phyloP scores from a whole-genome alignment of 1,140 invertebrate genomes.

The Atta colombica region DNA sequence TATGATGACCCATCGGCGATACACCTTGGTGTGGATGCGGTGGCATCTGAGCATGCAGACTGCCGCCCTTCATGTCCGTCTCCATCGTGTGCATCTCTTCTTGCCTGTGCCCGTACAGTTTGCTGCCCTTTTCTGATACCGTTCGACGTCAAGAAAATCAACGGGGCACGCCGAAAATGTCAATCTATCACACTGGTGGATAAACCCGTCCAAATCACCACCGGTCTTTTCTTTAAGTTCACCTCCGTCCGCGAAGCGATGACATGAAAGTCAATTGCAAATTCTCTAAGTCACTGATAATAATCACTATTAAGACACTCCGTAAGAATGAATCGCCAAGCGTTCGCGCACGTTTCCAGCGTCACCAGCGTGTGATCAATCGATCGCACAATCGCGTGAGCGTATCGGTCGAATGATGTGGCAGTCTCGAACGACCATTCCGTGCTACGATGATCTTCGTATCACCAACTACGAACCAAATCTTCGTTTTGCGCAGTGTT shows the following conservation, averaged over 20 bases:
- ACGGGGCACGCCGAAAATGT: slow-evolving; percentile 43
- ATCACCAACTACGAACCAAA: neutral
- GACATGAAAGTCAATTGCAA: neutral
- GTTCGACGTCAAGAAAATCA: slow-evolving; percentile 65
- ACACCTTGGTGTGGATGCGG: slow-evolving; percentile 89
- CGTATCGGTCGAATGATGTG: slow-evolving; percentile 3
- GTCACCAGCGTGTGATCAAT: slow-evolving; percentile 7
- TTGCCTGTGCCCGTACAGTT: slow-evolving; percentile 91
- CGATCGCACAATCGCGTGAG: slow-evolving; percentile 37
- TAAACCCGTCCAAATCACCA: slow-evolving; percentile 1
- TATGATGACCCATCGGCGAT: slow-evolving; percentile 88
- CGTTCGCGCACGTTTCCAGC: neutral
- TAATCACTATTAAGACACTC: slow-evolving; percentile 19
- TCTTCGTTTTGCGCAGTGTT: neutral
- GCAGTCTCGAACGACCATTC: slow-evolving; percentile 30
- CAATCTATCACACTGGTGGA: slow-evolving; percentile 2
- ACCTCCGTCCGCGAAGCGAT: neutral
- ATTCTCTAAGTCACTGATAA: neutral
- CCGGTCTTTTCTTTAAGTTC: neutral
- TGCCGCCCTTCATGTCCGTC: slow-evolving; percentile 94
- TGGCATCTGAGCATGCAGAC: slow-evolving; percentile 92
- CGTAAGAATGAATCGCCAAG: neutral
- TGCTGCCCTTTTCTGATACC: slow-evolving; percentile 86
- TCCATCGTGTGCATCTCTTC: slow-evolving; percentile 96
- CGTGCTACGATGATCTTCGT: neutral